Evolutionary conservation across 2,797 vertebrate genomes (phyloP).

Genomic region (Adrianichthys oophorus): DNA sequence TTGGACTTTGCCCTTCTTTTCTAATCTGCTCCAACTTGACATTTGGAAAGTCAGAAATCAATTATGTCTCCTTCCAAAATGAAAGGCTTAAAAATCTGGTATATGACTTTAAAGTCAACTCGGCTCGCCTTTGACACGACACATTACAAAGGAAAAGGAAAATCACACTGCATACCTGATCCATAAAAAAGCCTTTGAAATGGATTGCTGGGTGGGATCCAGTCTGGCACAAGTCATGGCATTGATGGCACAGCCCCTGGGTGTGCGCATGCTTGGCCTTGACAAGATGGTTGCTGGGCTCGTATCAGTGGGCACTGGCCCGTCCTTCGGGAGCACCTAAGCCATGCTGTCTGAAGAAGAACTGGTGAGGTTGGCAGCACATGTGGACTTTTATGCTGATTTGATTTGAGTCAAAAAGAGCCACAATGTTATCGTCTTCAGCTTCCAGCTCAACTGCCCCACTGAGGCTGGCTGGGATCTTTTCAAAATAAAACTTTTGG

Average conservation of each 20-base stretch:
- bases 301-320: constrained; percentile 81
- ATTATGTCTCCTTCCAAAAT: constrained; percentile 74
- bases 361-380: constrained; percentile 83
- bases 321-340: constrained; percentile 81
- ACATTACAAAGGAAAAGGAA: constrained; percentile 82
- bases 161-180: constrained; percentile 85
- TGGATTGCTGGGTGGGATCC: constrained; percentile 80
- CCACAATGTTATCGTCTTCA: constrained; percentile 78
- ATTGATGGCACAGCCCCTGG: constrained; percentile 82
- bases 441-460: constrained; percentile 59
- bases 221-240: constrained; percentile 79
- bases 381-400: constrained; percentile 73
- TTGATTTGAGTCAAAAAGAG: constrained; percentile 77
- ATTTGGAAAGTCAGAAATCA: constrained; percentile 79
- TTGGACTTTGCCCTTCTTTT: constrained; percentile 50
- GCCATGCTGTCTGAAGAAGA: constrained; percentile 83
- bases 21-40: constrained; percentile 71
- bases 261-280: constrained; percentile 79
- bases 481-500: constrained; percentile 53
- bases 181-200: constrained; percentile 83
- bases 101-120: constrained; percentile 75
- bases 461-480: constrained; percentile 53
- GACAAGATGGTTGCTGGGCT: constrained; percentile 77
- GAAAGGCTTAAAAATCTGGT: constrained; percentile 74
- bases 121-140: constrained; percentile 78